A percentile compares a stretch with the other conserved stretches of the same genome.
phyloP scores from a whole-genome alignment of 2,113 vertebrate species.

The Mionectes macconnelli region DNA sequence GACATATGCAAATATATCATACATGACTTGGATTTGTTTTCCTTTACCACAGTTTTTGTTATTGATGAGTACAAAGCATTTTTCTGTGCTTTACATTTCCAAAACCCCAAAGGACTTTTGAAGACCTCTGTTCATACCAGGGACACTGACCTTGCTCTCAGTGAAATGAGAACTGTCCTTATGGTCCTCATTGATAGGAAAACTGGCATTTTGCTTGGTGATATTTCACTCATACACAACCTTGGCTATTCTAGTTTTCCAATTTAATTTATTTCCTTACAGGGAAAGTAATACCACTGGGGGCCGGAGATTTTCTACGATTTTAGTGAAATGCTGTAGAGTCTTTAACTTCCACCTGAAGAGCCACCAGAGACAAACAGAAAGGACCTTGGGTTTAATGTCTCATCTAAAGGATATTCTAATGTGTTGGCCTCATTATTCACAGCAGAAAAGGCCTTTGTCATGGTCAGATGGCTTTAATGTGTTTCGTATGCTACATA shows the following conservation, averaged over 20 bases:
- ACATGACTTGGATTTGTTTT: not conserved
- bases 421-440: conserved; percentile 76
- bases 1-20: not conserved
- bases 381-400: conserved; percentile 77
- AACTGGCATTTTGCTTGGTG: not conserved
- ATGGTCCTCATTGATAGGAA: not conserved
- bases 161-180: not conserved
- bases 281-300: not conserved
- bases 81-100: not conserved
- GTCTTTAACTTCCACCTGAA: conserved; percentile 70
- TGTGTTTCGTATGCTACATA: conserved; percentile 82
- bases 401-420: conserved; percentile 77
- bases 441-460: conserved; percentile 81
- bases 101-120: not conserved
- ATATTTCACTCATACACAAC: not conserved
- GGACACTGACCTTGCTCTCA: not conserved
- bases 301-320: conserved; percentile 26
- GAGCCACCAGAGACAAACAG: conserved; percentile 66
- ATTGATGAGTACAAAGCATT: not conserved
- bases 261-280: not conserved
- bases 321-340: conserved; percentile 35
- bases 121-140: not conserved
- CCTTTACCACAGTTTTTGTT: not conserved
- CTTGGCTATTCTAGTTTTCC: not conserved
- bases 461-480: conserved; percentile 84